phyloP scores from a whole-genome alignment of 1,140 invertebrate genomes.

The Popillia japonica region DNA sequence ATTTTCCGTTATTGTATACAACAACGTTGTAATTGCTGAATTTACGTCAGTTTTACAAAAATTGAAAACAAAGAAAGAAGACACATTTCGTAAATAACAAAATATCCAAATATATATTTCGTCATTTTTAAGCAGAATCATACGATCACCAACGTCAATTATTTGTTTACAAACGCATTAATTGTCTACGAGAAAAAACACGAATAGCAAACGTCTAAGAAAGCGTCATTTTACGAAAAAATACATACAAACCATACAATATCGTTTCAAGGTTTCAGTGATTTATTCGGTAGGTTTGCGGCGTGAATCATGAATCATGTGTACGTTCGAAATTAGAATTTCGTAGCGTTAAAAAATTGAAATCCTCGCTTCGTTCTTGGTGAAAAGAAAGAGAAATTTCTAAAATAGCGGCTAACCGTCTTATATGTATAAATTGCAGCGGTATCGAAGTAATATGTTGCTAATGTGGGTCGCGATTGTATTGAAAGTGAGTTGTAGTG shows the following conservation, averaged over 20 bases:
- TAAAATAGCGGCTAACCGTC: not conserved
- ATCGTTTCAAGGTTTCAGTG: not conserved
- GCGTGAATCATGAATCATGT: not conserved
- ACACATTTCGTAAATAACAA: not conserved
- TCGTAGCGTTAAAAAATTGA: not conserved
- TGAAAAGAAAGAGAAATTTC: constrained; percentile 11
- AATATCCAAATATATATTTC: not conserved
- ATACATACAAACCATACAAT: not conserved
- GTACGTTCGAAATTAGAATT: not conserved
- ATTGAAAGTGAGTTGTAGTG: not conserved
- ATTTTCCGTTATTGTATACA: constrained; percentile 7
- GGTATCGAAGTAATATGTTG: not conserved
- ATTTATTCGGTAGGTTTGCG: not conserved
- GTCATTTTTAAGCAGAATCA: not conserved
- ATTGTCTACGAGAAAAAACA: not conserved
- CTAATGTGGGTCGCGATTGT: not conserved
- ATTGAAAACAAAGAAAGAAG: not conserved
- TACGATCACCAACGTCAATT: not conserved
- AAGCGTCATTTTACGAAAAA: not conserved
- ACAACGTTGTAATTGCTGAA: not conserved
- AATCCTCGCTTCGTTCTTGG: not conserved
- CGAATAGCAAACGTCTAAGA: not conserved
- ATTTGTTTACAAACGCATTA: not conserved
- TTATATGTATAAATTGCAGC: not conserved
- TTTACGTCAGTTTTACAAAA: not conserved